Evolutionary conservation across 2,888 invertebrate species (phyloP), one percentile per base, ranked within the genome.

Genomic region (Phorcus lineatus): DNA sequence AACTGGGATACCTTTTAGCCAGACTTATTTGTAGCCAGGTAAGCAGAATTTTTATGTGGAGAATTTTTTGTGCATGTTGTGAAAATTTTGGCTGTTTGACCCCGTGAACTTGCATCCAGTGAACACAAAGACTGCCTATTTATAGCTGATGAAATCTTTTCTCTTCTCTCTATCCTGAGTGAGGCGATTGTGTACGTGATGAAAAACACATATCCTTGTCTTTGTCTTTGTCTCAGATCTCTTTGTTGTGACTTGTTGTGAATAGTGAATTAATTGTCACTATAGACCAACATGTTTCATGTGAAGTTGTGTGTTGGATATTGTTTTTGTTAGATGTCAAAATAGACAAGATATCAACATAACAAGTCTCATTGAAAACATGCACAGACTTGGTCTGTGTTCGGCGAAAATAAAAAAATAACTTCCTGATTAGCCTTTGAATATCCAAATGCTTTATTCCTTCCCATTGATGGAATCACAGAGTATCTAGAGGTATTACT

Each of bases 51-150:
- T 47, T 62, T 28, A 24, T 62, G 24, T 28, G 22, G 62, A 28
- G 24, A 62, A 28, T 24, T 62, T 62, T 62, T 24, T 62, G 22
- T 62, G 28, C 24, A 24, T 62, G 24, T 62, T 31, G 13, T 28
- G 62, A 62, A 62, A 62, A 28, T 62, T 62, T 62, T 16, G 62
- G 24, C 28, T 24, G 28, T 17, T 62, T 62, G 62, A 62, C 62
- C 62, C 24, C 62, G 16, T 62, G 62, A 62, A 62, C 62, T 62
- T 62, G 62, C 62, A 28, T 62, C 4, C 13, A 62, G 62, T 3
- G 62, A 62, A 62, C 62, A 62, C 62, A 62, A 62, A 62, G 62
- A 62, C 28, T 1, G 62, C 24, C 62, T 62, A 62, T 62, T 62
- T 62, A 62, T 62, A 62, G 62, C 62, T 9, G 62, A 62, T 16